Evolutionary conservation across 1,140 invertebrate species (phyloP).

Genomic region (Paraescarpia echinospica): DNA sequence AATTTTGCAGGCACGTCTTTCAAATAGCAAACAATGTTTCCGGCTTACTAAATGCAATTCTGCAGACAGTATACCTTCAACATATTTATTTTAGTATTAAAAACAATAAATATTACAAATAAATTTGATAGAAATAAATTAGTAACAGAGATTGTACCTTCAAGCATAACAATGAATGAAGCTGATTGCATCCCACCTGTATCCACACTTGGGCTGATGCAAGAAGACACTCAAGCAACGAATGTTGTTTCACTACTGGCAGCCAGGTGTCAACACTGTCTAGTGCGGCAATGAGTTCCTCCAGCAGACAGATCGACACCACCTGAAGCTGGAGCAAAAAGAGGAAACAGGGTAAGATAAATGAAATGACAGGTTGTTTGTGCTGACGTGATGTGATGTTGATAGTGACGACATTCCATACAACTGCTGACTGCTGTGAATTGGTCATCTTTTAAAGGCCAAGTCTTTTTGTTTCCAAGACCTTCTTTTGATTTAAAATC

Average conservation of each 20-base stretch:
- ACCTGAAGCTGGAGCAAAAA: neutral
- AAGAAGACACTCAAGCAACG: neutral
- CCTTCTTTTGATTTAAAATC: too few species aligned
- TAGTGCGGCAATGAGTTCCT: neutral
- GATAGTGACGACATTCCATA: neutral
- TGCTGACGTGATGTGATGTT: neutral
- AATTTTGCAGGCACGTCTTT: too few species aligned
- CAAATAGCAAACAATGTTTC: too few species aligned
- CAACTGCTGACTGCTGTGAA: neutral
- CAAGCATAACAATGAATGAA: neutral
- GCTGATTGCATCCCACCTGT: neutral
- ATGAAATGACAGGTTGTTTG: neutral
- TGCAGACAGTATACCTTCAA: too few species aligned
- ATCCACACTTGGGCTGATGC: neutral
- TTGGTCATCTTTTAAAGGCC: too few species aligned
- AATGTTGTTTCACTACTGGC: neutral
- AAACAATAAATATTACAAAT: too few species aligned
- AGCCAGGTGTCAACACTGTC: neutral
- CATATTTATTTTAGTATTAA: too few species aligned
- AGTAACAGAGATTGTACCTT: too few species aligned
- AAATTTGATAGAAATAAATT: too few species aligned
- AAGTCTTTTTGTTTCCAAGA: too few species aligned
- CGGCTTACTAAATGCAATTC: too few species aligned
- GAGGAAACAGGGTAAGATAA: neutral
- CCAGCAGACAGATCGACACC: neutral